Conservation (phyloP, 92 coral and sea anemone genomes). For the Epizoanthus rinbou region DNA sequence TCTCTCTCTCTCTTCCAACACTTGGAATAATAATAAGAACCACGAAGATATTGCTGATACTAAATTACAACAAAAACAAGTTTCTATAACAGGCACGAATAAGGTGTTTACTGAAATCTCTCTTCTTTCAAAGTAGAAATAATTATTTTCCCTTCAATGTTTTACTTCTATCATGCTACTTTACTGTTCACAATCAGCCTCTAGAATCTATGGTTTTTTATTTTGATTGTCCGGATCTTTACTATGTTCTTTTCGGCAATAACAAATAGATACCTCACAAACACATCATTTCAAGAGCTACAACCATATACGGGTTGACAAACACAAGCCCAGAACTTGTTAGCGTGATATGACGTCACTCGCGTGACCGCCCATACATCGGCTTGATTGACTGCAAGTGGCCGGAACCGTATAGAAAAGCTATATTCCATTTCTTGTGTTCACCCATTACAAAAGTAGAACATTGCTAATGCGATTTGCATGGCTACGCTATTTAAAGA, state of each 20-base stretch:
- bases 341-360: constrained; percentile 5
- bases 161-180: background rate
- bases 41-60: constrained; percentile 8
- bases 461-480: constrained; percentile 37
- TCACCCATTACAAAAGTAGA: constrained; percentile 21
- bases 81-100: background rate
- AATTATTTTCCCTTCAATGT: background rate
- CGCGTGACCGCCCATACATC: constrained; percentile 2
- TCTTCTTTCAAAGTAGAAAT: background rate
- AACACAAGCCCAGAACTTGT: background rate
- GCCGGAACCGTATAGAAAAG: constrained; percentile 12
- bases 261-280: constrained; percentile 1
- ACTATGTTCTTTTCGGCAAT: background rate
- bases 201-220: background rate
- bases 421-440: constrained; percentile 17
- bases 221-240: background rate
- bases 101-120: background rate
- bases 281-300: background rate
- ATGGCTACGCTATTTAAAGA: constrained; percentile 35
- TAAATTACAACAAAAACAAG: background rate
- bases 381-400: constrained; percentile 16
- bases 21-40: too few relatives aligned
- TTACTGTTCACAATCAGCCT: background rate
- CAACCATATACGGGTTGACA: background rate
- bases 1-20: background rate